A percentile compares a stretch with the other conserved stretches of the same genome.
Conservation (phyloP, 2,888 invertebrate genomes). For the Cephus pygmeus region DNA sequence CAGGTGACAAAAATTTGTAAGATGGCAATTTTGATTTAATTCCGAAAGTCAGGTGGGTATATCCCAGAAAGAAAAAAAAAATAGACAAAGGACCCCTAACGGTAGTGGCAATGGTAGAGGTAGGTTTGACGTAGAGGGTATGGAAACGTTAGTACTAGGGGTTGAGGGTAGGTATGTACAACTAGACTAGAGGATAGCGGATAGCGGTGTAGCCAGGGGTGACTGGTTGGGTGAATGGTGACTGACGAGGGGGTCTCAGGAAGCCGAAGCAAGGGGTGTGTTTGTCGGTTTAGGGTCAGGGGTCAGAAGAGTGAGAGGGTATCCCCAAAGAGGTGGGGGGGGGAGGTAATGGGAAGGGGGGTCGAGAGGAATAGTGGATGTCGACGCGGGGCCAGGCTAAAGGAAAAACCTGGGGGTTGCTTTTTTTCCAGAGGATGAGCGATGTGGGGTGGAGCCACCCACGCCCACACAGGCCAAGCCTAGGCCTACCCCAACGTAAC, state of each 20-base stretch:
- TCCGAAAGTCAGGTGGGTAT: background rate
- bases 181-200: background rate
- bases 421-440: conserved; percentile 50
- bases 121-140: background rate
- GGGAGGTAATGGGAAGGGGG: background rate
- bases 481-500: conserved; percentile 59
- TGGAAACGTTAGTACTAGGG: background rate
- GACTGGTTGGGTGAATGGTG: background rate
- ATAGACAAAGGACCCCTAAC: background rate
- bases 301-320: conserved; percentile 5
- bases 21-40: background rate
- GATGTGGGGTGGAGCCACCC: conserved; percentile 55
- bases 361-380: conserved; percentile 2
- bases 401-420: conserved; percentile 5
- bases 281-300: background rate
- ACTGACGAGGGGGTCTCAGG: background rate
- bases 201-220: background rate
- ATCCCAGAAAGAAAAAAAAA: background rate
- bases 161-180: background rate
- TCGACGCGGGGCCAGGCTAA: background rate
- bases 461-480: conserved; percentile 53
- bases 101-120: background rate
- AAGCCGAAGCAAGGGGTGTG: background rate
- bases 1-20: background rate
- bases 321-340: conserved; percentile 21